These are phyloP conservation scores for Zootoca vivipara DNA, from an alignment of 2,113 vertebrate genomes.

Conservation along the genomic window DNA sequence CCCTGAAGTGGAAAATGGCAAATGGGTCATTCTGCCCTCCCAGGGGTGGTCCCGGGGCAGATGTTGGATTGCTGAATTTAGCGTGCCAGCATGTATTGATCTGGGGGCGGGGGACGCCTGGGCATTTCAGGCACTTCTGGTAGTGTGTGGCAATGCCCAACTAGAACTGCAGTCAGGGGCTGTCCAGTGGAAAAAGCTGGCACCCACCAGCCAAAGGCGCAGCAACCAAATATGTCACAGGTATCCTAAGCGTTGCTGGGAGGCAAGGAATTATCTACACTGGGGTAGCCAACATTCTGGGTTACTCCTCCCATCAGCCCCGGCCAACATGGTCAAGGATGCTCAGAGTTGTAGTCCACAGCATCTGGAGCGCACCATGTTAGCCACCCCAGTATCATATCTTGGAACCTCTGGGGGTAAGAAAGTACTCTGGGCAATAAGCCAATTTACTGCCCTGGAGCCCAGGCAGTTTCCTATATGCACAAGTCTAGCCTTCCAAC, in stretches of 20 bases:
- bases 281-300: too few species aligned
- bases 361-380: too few species aligned
- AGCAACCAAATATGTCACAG: background rate
- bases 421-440: background rate
- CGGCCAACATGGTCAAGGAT: too few species aligned
- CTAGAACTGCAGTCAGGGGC: background rate
- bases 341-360: too few species aligned
- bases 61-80: background rate
- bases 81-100: background rate
- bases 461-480: background rate
- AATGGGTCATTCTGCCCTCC: rapidly evolving
- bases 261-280: background rate
- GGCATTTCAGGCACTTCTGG: background rate
- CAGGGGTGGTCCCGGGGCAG: background rate
- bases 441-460: background rate
- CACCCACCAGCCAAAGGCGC: background rate
- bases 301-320: too few species aligned
- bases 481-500: rapidly evolving
- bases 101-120: background rate
- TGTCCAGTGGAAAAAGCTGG: background rate
- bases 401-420: background rate
- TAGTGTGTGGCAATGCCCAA: background rate
- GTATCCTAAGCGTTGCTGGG: background rate
- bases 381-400: background rate
- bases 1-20: background rate